phyloP scores from a whole-genome alignment of 2,888 invertebrate genomes.

The Lacanobia oleracea region DNA sequence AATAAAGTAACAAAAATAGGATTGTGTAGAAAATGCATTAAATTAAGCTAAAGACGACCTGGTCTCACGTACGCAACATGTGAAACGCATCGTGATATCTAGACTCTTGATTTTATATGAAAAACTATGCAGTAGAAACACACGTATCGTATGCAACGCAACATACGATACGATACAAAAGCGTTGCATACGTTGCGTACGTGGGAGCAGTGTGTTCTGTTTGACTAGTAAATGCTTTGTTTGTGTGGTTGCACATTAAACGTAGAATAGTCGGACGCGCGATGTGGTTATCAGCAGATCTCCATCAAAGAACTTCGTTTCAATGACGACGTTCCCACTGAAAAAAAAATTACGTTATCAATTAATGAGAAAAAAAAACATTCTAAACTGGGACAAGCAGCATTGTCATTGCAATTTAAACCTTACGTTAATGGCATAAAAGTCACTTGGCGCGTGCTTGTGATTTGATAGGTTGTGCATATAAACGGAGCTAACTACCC shows the following conservation, averaged over 20 bases:
- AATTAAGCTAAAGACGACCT: no score
- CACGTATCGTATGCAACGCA: no score
- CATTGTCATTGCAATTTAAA: not conserved
- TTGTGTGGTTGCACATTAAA: constrained; percentile 89
- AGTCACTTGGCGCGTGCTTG: not conserved
- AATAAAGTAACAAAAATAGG: constrained; percentile 23
- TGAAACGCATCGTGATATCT: no score
- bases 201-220: no score
- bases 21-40: constrained; percentile 57
- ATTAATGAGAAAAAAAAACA: not conserved
- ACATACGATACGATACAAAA: no score
- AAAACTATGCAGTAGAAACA: no score
- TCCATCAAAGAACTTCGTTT: constrained; percentile 99
- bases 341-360: constrained; percentile 73
- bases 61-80: no score
- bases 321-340: constrained; percentile 99
- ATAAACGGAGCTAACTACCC: no score
- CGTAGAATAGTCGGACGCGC: constrained; percentile 98
- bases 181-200: no score
- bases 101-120: no score
- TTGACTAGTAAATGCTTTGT: constrained; percentile 79
- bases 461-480: not conserved
- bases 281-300: constrained; percentile 98
- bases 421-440: not conserved
- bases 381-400: no score